These are phyloP conservation scores for human DNA, from an alignment of 2,113 vertebrate species.

Conservation along the genomic window GRCh38 chr9:129727001-129727500, in stretches of 20 bases:
- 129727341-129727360: no score
- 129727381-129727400: no score
- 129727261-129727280: not conserved
- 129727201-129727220: not conserved
- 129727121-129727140: fast-evolving
- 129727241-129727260: not conserved
- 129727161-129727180: not conserved
- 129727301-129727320: no score
- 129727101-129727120: not conserved
- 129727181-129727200: not conserved
- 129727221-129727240: not conserved
- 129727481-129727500: not conserved
- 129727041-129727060: not conserved
- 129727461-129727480: no score
- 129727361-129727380: no score
- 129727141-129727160: not conserved
- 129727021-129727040: not conserved
- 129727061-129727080: not conserved
- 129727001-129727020: not conserved
- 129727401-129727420: no score
- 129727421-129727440: no score
- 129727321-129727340: no score
- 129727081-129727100: fast-evolving
- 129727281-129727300: no score
- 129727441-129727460: no score